Evolutionary conservation across 1,140 invertebrate genomes (phyloP), one percentile per base, ranked within the genome.

Genomic region (Pogonomyrmex californicus): DNA sequence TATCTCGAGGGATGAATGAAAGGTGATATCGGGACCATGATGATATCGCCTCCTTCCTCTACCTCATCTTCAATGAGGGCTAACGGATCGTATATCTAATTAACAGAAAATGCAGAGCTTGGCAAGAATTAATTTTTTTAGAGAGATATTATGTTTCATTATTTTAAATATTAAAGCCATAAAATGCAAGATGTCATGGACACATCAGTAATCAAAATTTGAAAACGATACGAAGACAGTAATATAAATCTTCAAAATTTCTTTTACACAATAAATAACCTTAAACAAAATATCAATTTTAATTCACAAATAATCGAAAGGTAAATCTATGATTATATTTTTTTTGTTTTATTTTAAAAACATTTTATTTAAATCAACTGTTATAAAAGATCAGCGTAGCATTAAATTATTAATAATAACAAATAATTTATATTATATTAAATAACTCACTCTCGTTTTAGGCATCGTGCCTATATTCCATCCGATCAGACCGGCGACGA

Each of bases 401-500:
- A 56, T 0, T 56, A 73, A 73, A 71, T 49, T 68, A 14, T 9
- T 9, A 10, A 49, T 36, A 63, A 17, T 71, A 0, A 10, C 4
- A 71, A 51, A 51, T 56, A 73, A 71, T 44, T 44, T 44, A 9
- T 4, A 17, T 73, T 10, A 49, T 9, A 44, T 58, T 47, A 2
- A 4, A 44, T 49, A 49, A 87, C 86, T 91, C 33, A 94, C 93
- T 68, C 88, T 90, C n/a, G 88, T 91, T 17, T 90, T 88, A 1
- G 91, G 86, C 3, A 90, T 71, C 1, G 91, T 90, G 17, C 86
- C 88, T 30, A 93, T 76, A 63, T 94, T 91, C 75, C 91, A 93
- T 23, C 92, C 94, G 17, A 94, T 86, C 65, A 93, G 87, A 14
- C 91, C 94, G 1, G 90, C 92, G 9, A 89, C 92, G 4, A 94